Evolutionary conservation across 2,113 vertebrate species (phyloP).

Genomic region (Athene noctua): DNA sequence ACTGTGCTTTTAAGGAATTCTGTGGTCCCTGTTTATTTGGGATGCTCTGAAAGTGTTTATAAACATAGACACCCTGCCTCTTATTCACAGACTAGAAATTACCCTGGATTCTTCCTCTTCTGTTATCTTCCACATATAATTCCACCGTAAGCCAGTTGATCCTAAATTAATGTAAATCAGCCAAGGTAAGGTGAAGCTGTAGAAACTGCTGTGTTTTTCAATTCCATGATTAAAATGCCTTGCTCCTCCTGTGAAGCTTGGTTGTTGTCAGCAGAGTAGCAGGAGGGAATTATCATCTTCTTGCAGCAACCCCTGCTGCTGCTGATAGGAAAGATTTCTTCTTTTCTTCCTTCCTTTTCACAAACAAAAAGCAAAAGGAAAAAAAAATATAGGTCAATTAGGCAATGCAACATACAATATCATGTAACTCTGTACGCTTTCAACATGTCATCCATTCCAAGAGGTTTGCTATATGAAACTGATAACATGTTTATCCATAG

Average conservation of each 20-base stretch:
- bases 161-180: background rate
- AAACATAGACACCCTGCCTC: background rate
- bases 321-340: slow-evolving; percentile 56
- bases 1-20: background rate
- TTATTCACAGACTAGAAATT: background rate
- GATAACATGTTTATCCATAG: background rate
- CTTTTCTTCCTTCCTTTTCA: slow-evolving; percentile 8
- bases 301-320: slow-evolving; percentile 58
- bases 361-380: background rate
- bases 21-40: background rate
- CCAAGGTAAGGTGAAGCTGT: slow-evolving; percentile 10
- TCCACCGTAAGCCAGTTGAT: background rate
- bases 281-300: slow-evolving; percentile 61
- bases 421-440: background rate
- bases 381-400: background rate
- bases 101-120: background rate
- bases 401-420: background rate
- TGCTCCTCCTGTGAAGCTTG: slow-evolving; percentile 36
- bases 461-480: background rate
- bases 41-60: background rate
- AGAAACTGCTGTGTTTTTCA: background rate
- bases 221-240: slow-evolving; percentile 31
- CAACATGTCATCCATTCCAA: background rate
- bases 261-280: slow-evolving; percentile 31
- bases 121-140: background rate